These are phyloP conservation scores for Danio jaintianensis DNA, from an alignment of 2,797 vertebrate genomes.

Conservation along the genomic window DNA sequence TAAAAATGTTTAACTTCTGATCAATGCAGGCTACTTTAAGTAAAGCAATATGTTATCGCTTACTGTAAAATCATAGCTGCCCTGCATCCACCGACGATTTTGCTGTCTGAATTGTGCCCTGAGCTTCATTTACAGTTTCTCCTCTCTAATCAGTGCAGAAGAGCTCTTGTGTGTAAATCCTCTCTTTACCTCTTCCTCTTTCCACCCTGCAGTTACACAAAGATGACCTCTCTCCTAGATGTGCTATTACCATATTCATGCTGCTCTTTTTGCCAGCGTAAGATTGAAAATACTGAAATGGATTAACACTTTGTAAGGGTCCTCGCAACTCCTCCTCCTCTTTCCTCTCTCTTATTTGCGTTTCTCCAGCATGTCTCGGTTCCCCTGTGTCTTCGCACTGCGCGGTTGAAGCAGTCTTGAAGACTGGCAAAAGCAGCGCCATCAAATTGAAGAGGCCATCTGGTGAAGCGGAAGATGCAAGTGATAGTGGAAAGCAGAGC, in stretches of 20 bases:
- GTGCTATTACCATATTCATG: constrained; percentile 78
- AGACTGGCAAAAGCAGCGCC: constrained; percentile 72
- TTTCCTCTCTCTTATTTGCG: constrained; percentile 25
- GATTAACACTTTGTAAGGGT: constrained; percentile 50
- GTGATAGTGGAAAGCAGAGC: constrained; percentile 13
- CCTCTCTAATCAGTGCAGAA: constrained; percentile 61
- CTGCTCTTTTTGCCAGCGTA: constrained; percentile 66
- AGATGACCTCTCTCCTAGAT: constrained; percentile 73
- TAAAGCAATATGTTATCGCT: constrained; percentile 52
- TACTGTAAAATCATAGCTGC: constrained; percentile 55
- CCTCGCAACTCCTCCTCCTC: constrained; percentile 19
- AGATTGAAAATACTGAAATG: constrained; percentile 64
- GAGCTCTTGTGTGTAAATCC: constrained; percentile 25
- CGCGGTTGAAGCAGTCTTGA: constrained; percentile 74
- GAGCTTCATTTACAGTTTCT: constrained; percentile 70
- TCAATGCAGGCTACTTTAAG: constrained; percentile 26
- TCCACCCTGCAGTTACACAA: constrained; percentile 62
- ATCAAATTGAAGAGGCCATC: constrained; percentile 80
- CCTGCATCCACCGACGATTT: constrained; percentile 50
- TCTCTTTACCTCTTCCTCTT: constrained; percentile 55
- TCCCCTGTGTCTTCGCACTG: constrained; percentile 46
- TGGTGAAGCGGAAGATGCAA: constrained; percentile 71
- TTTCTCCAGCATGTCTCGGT: constrained; percentile 42
- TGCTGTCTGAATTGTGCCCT: constrained; percentile 71
- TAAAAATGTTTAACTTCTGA: constrained; percentile 3